Evolutionary conservation across 2,888 invertebrate species (phyloP).

Genomic region (Euzophera pinguis): DNA sequence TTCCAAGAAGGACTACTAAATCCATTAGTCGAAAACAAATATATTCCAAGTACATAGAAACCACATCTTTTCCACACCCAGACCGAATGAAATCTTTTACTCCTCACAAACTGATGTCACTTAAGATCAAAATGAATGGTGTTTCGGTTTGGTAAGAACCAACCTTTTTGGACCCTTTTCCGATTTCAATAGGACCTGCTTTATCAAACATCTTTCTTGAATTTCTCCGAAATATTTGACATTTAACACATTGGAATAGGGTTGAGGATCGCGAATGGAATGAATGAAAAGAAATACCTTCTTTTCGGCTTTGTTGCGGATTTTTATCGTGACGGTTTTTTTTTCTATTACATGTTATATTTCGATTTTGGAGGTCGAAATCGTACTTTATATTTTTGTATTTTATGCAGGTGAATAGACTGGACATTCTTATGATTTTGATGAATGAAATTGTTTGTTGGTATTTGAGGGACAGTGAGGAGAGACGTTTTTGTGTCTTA

Average conservation of each 20-base stretch:
- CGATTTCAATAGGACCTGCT: slow-evolving; percentile 48
- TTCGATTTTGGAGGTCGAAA: slow-evolving; percentile 1
- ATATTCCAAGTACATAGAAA: neutral
- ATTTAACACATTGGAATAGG: slow-evolving; percentile 13
- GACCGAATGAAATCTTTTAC: slow-evolving; percentile 4
- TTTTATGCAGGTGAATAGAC: neutral
- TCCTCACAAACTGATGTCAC: slow-evolving; percentile 13
- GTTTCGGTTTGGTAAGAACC: slow-evolving; percentile 9
- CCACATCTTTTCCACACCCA: neutral
- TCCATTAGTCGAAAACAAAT: slow-evolving; percentile 9
- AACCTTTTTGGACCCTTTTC: slow-evolving; percentile 41
- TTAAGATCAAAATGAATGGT: slow-evolving; percentile 15
- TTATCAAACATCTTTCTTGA: slow-evolving; percentile 32
- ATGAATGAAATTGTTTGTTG: too few species aligned
- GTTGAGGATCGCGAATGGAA: slow-evolving; percentile 16
- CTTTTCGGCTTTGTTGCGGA: slow-evolving; percentile 49
- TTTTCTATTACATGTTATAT: slow-evolving; percentile 52
- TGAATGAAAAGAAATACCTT: slow-evolving; percentile 9
- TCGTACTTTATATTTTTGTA: slow-evolving; percentile 2
- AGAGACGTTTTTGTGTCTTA: neutral
- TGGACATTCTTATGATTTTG: slow-evolving; percentile 1
- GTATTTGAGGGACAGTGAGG: neutral
- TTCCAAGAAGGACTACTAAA: neutral
- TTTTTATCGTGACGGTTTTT: slow-evolving; percentile 50
- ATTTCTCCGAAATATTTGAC: slow-evolving; percentile 15